These are phyloP conservation scores for Lordiphosa fenestrarum DNA, from an alignment of 2,888 invertebrate species.

Conservation along the genomic window DNA sequence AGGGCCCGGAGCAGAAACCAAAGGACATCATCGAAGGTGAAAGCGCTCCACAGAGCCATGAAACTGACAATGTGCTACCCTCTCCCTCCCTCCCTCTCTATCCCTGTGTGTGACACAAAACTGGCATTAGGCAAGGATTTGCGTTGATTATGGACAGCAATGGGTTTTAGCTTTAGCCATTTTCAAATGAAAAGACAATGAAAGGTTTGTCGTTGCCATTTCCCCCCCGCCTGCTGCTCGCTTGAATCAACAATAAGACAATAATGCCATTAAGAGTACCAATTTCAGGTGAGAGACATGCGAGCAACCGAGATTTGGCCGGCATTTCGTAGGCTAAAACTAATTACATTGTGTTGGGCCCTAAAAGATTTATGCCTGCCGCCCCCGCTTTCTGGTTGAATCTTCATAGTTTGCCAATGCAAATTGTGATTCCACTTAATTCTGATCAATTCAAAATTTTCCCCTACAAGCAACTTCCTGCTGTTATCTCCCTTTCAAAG, in stretches of 20 bases:
- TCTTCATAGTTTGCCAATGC: too few species aligned
- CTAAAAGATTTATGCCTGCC: conserved; percentile 34
- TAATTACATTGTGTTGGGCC: conserved; percentile 41
- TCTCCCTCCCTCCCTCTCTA: background rate
- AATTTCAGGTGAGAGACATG: conserved; percentile 47
- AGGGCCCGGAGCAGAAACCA: conserved; percentile 23
- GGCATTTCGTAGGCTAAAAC: conserved; percentile 45
- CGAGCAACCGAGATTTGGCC: conserved; percentile 14
- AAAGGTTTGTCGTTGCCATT: conserved; percentile 48
- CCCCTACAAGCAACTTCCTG: too few species aligned
- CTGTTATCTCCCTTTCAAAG: too few species aligned
- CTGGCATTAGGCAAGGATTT: conserved; percentile 72
- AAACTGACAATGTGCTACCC: conserved; percentile 59
- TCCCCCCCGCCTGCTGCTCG: background rate
- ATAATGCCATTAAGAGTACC: conserved; percentile 68
- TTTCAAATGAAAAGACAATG: conserved; percentile 74
- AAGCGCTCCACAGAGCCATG: conserved; percentile 65
- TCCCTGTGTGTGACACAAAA: conserved; percentile 62
- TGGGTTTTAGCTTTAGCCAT: conserved; percentile 62
- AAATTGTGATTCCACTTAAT: background rate
- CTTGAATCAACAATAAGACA: conserved; percentile 51
- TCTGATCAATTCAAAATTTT: too few species aligned
- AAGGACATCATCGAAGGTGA: conserved; percentile 69
- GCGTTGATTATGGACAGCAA: conserved; percentile 75
- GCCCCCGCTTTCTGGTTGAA: too few species aligned